Conservation (phyloP, 2,113 vertebrate species). For the Ornithorhynchus anatinus region DNA sequence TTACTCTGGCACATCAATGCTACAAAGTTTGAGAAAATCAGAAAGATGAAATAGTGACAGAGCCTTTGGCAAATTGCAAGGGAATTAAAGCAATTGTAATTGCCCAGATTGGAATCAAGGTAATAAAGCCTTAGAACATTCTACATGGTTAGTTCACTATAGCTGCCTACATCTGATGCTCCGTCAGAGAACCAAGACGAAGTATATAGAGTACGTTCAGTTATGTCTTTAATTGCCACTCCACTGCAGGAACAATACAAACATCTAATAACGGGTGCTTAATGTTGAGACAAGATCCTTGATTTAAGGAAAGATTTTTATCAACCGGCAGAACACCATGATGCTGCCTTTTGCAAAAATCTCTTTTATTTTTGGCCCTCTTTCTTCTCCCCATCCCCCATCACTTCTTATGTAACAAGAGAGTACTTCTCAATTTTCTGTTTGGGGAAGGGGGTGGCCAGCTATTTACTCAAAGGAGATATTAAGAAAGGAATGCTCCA, state of each 20-base stretch:
- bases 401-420: background rate
- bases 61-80: background rate
- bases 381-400: background rate
- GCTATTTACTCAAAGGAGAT: background rate
- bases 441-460: background rate
- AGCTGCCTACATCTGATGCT: background rate
- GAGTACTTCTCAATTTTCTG: background rate
- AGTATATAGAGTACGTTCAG: background rate
- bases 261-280: too few relatives aligned
- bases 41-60: background rate
- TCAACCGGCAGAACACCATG: accelerated
- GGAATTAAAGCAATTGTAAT: background rate
- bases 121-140: background rate
- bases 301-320: background rate
- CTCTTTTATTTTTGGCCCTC: background rate
- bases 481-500: background rate
- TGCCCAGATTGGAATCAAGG: background rate
- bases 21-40: background rate
- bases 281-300: background rate
- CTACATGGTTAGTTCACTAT: background rate
- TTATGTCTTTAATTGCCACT: background rate
- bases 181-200: background rate
- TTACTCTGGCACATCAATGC: too few relatives aligned
- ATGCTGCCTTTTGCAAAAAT: background rate
- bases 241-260: background rate